phyloP scores from a whole-genome alignment of 2,113 vertebrate genomes.

The Erpornis zantholeuca region DNA sequence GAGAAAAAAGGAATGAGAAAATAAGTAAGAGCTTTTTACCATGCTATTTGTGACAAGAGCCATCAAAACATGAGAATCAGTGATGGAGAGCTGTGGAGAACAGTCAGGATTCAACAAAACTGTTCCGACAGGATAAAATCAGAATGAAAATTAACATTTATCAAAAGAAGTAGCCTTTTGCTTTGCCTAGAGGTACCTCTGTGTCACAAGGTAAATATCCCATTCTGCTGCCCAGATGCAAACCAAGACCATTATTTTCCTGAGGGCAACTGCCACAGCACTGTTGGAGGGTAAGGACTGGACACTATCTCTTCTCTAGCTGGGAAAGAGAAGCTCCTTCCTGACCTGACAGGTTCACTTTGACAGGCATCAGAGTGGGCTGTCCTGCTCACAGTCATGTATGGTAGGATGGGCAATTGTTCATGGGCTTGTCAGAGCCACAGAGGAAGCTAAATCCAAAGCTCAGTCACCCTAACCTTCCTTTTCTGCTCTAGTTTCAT shows the following conservation, averaged over 20 bases:
- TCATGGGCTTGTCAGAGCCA: not conserved
- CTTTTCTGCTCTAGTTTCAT: not conserved
- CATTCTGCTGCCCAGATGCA: not conserved
- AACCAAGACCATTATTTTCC: not conserved
- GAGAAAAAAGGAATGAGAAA: not conserved
- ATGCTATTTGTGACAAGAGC: not conserved
- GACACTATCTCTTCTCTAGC: not conserved
- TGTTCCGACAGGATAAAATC: not conserved
- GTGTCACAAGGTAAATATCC: not conserved
- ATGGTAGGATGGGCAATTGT: not conserved
- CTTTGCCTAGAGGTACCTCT: not conserved
- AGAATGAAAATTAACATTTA: not conserved
- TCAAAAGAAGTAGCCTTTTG: not conserved
- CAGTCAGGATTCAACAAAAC: not conserved
- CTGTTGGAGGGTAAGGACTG: not conserved
- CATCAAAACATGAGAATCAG: not conserved
- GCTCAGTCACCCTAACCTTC: not conserved
- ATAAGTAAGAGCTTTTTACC: not conserved
- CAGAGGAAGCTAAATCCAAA: not conserved
- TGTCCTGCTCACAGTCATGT: not conserved
- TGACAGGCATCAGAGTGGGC: not conserved
- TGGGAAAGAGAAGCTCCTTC: not conserved
- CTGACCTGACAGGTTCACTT: rapidly evolving
- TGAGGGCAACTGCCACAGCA: not conserved
- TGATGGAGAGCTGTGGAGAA: not conserved